A percentile compares a stretch with the other conserved stretches of the same genome.
Evolutionary conservation across 2,888 invertebrate species (phyloP).

Genomic region (Agonopterix subpropinquella): DNA sequence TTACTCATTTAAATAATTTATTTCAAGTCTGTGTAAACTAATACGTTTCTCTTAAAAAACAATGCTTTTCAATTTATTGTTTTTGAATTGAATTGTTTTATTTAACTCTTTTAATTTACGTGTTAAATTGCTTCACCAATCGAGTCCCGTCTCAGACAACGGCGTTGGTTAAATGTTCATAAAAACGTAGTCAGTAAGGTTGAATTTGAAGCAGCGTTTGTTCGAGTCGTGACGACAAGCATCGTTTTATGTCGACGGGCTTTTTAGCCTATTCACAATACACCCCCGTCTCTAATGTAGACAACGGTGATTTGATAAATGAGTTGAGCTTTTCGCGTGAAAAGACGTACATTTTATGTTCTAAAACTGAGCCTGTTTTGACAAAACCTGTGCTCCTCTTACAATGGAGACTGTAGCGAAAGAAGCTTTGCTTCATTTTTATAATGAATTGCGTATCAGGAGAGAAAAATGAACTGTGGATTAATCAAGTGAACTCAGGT

Average conservation of each 20-base stretch:
- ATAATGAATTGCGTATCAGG: slow-evolving; percentile 22
- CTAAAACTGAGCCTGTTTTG: slow-evolving; percentile 43
- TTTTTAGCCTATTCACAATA: slow-evolving; percentile 62
- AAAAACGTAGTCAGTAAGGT: neutral
- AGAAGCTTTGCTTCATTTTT: slow-evolving; percentile 28
- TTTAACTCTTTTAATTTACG: slow-evolving; percentile 56
- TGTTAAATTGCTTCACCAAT: slow-evolving; percentile 48
- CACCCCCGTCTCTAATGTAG: slow-evolving; percentile 54
- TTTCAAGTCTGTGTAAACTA: slow-evolving; percentile 28
- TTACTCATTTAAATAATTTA: slow-evolving; percentile 13
- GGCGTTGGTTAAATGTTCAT: neutral
- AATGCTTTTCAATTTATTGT: slow-evolving; percentile 54
- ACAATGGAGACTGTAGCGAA: slow-evolving; percentile 31
- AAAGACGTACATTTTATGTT: slow-evolving; percentile 47
- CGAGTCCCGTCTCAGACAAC: slow-evolving; percentile 19
- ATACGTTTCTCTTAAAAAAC: slow-evolving; percentile 44
- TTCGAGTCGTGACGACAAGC: slow-evolving; percentile 25
- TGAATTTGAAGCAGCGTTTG: neutral
- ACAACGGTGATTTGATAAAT: slow-evolving; percentile 67
- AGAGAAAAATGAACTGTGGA: slow-evolving; percentile 1
- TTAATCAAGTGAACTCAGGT: neutral
- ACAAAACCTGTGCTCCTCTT: slow-evolving; percentile 38
- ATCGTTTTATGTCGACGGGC: slow-evolving; percentile 50
- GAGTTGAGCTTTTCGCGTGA: slow-evolving; percentile 54
- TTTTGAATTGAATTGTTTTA: slow-evolving; percentile 58